phyloP scores from a whole-genome alignment of 2,888 invertebrate genomes.

The Orchestes rusci region DNA sequence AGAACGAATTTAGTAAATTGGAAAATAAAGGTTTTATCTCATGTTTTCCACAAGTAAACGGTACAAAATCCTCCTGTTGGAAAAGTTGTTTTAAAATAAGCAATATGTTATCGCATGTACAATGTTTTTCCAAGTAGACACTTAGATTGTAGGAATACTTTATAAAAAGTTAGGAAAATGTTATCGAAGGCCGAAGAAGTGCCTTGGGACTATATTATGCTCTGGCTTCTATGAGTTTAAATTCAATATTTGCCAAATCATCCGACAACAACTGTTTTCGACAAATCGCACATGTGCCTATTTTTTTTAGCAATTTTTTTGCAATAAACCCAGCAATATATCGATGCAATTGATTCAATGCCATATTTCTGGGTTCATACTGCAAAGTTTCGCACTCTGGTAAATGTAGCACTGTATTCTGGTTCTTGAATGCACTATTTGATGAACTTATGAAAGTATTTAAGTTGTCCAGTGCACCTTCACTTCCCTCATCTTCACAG shows the following conservation, averaged over 20 bases:
- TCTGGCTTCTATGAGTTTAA: not conserved
- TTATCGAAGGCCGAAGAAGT: not conserved
- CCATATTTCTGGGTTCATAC: not conserved
- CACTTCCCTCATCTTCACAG: not conserved
- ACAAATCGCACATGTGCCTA: not conserved
- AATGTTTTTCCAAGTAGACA: no score
- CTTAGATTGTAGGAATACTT: slow-evolving; percentile 1
- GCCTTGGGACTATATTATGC: not conserved
- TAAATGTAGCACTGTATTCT: not conserved
- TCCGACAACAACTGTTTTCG: not conserved
- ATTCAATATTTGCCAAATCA: not conserved
- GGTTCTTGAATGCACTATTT: not conserved
- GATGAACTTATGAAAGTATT: not conserved
- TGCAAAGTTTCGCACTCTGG: not conserved
- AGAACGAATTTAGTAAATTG: no score
- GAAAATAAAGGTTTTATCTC: no score
- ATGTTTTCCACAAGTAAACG: no score
- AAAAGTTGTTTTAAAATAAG: no score
- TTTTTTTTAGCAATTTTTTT: not conserved
- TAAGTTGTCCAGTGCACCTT: not conserved
- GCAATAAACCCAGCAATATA: slow-evolving; percentile 1
- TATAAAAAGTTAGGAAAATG: not conserved
- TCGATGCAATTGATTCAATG: not conserved
- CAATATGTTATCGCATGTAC: no score
- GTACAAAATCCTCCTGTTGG: no score